These are phyloP conservation scores for Mellilla xanthometata DNA, from an alignment of 2,888 invertebrate species.

Conservation along the genomic window DNA sequence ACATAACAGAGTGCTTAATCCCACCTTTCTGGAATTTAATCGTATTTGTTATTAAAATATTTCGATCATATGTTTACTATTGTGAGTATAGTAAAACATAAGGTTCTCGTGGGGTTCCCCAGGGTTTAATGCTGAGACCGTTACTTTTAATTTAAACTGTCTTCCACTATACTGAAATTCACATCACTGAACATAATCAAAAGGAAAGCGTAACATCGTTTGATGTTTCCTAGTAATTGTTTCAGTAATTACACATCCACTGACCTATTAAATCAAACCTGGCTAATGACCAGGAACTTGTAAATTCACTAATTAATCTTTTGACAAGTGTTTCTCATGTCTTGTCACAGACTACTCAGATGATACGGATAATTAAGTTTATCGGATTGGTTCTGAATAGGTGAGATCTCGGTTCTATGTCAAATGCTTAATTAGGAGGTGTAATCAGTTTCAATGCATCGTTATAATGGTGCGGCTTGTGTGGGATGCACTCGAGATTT, in stretches of 20 bases:
- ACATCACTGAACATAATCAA: no score
- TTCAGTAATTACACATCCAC: constrained; percentile 7
- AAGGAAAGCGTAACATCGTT: no score
- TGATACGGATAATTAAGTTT: constrained; percentile 55
- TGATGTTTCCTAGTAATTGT: constrained; percentile 18
- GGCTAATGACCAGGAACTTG: constrained; percentile 21
- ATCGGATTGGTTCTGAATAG: constrained; percentile 69
- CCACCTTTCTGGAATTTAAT: no score
- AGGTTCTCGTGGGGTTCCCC: no score
- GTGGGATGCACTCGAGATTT: constrained; percentile 46
- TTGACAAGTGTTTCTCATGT: constrained; percentile 41
- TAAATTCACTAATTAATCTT: constrained; percentile 41
- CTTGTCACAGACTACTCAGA: constrained; percentile 38
- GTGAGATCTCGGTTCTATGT: constrained; percentile 55
- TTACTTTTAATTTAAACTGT: no score
- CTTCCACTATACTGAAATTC: no score
- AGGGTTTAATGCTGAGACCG: no score
- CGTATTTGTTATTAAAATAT: no score
- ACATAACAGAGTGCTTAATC: no score
- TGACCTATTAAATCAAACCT: constrained; percentile 8
- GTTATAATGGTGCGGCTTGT: constrained; percentile 51
- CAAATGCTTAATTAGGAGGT: constrained; percentile 64
- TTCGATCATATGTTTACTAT: background rate
- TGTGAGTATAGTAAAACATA: no score
- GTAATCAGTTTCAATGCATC: constrained; percentile 61